A percentile compares a stretch with the other conserved stretches of the same genome.
Conservation (phyloP, 1,140 invertebrate species). For the Drosophila melanica region DNA sequence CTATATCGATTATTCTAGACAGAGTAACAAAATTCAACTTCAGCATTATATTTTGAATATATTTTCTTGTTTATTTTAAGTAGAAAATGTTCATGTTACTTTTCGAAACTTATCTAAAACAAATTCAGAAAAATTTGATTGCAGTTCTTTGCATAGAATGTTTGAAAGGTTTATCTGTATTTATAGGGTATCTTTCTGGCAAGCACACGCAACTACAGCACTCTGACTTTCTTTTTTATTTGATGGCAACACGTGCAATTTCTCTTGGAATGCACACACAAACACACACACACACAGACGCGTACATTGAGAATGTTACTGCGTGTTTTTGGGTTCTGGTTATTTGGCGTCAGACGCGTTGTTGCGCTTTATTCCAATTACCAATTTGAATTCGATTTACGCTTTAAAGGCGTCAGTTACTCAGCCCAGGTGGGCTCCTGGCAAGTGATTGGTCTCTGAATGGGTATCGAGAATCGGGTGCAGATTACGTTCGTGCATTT, state of each 20-base stretch:
- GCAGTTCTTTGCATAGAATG: no score
- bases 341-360: slow-evolving; percentile 25
- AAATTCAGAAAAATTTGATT: no score
- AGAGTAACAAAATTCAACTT: no score
- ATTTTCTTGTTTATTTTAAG: no score
- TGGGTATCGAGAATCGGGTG: slow-evolving; percentile 15
- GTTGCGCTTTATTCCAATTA: slow-evolving; percentile 71
- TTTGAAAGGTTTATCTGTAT: no score
- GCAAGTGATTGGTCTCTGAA: neutral
- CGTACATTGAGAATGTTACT: slow-evolving; percentile 44
- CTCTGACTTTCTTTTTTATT: slow-evolving; percentile 2
- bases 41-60: no score
- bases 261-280: slow-evolving; percentile 6
- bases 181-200: no score
- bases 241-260: slow-evolving; percentile 63
- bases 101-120: no score
- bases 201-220: no score
- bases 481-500: slow-evolving; percentile 7
- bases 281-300: slow-evolving; percentile 3
- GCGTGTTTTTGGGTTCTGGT: slow-evolving; percentile 42
- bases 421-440: slow-evolving; percentile 2
- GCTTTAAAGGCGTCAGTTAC: slow-evolving; percentile 49
- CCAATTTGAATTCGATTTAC: slow-evolving; percentile 74
- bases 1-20: no score
- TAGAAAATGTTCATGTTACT: no score